Evolutionary conservation across 2,113 vertebrate species (phyloP), one percentile per base, ranked within the genome.

Genomic region (Megalops atlanticus): DNA sequence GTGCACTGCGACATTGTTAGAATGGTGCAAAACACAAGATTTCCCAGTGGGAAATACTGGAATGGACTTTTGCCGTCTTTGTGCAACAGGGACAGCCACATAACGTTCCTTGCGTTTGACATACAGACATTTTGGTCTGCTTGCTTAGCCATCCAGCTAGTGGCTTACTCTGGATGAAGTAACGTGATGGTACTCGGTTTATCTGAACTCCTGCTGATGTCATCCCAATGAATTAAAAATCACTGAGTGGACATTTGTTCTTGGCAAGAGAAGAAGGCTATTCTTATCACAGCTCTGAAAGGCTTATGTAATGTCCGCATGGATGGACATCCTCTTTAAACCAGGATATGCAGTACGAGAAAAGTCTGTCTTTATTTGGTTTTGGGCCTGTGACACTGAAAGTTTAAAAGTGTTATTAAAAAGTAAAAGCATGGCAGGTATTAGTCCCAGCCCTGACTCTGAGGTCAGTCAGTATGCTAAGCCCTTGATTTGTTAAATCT

Each of bases 271-370:
- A 71, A 71, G 69, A 18, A 3, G 31, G 69, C 18, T 71, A 3
- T 38, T 71, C 40, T 79, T 72, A 79, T 47, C 41, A n/a, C 68
- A 24, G 68, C 77, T 64, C 64, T 49, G 64, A 71, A 79, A 70
- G 64, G 40, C 64, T 71, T 49, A 49, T n/a, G 33, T 35, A 72
- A 49, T 49, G 24, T 69, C 77, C 58, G 11, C 58, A 41, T 6
- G 40, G 58, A 69, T 31, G 11, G 64, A 24, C 64, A 79, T 27
- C 27, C 40, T 47, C 52, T 52, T 36, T 33, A 72, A 31, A 72
- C 54, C 78, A n/a, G 64, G 31, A 70, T 35, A 43, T 45, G 52
- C 18, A 54, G 49, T 21, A 21, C 40, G 41, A 70, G 27, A 31
- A 79, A 24, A 33, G 16, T 69, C 41, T 14, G 15, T 11, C 3